Base-by-base conservation (phyloP, 2,888 invertebrate genomes). In the Copidosoma aretas region DNA sequence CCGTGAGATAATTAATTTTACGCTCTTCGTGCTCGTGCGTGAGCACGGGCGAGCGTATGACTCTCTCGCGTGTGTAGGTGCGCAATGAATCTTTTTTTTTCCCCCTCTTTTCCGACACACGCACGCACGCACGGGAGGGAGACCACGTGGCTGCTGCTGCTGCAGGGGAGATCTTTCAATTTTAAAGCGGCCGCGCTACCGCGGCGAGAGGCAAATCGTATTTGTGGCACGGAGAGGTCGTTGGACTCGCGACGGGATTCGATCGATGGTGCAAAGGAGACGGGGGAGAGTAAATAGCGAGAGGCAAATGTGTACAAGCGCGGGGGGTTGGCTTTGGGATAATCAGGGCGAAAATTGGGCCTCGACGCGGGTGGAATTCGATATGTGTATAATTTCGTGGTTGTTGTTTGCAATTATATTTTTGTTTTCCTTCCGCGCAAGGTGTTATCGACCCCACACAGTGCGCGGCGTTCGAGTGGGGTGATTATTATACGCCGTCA, bases 1-100 rank as follows among this genome's bases (percentile, higher is more conserved):
- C 39, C 41, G 51, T 22, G 49, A 32, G 61, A 61, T 64, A 68
- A 64, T 68, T 61, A 68, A 64, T 68, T 60, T 64, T 60, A 57
- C 56, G 51, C 51, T 41, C n/a, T 22, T 4, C 14, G 51, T 10
- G n/a, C n/a, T n/a, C n/a, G n/a, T n/a, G n/a, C 22, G 41, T 41
- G 10, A 41, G 41, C 14, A 8, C 14, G 41, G 10, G 41, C 41
- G 14, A 41, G 14, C 41, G 41, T 41, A n/a, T n/a, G n/a, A n/a
- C n/a, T n/a, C 8, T 32, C 32, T 32, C 32, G 32, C 32, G 32
- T 32, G 32, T 8, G n/a, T n/a, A n/a, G n/a, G n/a, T n/a, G 32
- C 32, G 32, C 8, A 8, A 32, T 32, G n/a, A 32, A 32, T 32
- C 32, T 32, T 32, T 32, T 32, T 46, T 46, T 46, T 46, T 46